Evolutionary conservation across 2,113 vertebrate species (phyloP), one percentile per base, ranked within the genome.

Genomic region (Rhodinocichla rosea): DNA sequence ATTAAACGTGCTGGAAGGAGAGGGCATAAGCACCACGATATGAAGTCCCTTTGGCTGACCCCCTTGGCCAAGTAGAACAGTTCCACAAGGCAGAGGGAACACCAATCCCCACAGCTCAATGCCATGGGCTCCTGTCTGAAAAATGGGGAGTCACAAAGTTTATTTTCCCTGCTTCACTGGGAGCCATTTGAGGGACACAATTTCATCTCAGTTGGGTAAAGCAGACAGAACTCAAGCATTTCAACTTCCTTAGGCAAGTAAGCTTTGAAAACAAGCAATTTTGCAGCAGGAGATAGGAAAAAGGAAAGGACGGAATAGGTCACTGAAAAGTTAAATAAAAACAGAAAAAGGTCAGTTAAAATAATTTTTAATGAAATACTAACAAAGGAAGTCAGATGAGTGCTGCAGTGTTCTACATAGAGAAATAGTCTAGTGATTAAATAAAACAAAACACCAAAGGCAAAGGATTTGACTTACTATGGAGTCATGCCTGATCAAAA

Each of bases 391-490:
- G 47, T 2, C 2, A 1, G 55, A 69, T 33, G n/a, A 91, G 73
- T 56, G 49, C 49, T 87, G 44, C 32, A 87, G 70, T 18, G 24
- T 44, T 89, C 71, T 59, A 76, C 5, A 35, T 2, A 74, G 33
- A 88, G 52, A 76, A 90, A 69, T 8, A 80, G 59, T 15, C 39
- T 44, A 74, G 42, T 32, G 73, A 81, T 81, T 92, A 89, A 89
- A 93, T 44, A 70, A 94, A 94, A 82, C 62, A 93, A 82, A 94
- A 92, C n/a, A 93, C 90, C 68, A 85, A 95, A 83, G 65, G 74
- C 89, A 94, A 95, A 91, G 70, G 55, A 90, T 74, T 94, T 90
- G 39, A 93, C 55, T 90, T 64, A 65, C 42, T 67, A 33, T 26
- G 32, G 56, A 94, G 78, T 77, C 60, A 88, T 0, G 30, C 39